Evolutionary conservation across 2,797 vertebrate species (phyloP).

Genomic region (Microhierax caerulescens): DNA sequence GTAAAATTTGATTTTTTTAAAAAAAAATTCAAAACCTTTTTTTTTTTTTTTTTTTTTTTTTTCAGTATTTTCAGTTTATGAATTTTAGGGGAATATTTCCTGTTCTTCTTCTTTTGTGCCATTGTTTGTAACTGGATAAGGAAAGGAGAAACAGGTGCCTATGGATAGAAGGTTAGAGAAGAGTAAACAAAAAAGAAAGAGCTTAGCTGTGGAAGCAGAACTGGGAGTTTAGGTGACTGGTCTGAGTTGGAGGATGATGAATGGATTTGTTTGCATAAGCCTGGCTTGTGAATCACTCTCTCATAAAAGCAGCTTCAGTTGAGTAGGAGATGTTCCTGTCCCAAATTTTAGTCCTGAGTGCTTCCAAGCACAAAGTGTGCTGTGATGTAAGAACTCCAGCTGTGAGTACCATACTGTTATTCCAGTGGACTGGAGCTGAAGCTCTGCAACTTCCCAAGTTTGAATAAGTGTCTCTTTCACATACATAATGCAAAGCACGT

Average conservation of each 20-base stretch:
- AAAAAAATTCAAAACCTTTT: not conserved
- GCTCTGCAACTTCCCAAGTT: not conserved
- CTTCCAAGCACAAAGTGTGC: not conserved
- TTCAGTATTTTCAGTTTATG: not conserved
- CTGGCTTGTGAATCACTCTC: conserved; percentile 37
- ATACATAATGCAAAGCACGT: too few species aligned
- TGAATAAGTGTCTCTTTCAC: not conserved
- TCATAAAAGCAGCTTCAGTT: conserved; percentile 13
- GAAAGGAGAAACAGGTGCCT: not conserved
- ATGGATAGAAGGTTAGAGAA: not conserved
- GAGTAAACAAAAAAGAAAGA: not conserved
- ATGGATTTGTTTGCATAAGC: conserved; percentile 23
- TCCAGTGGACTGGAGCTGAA: not conserved
- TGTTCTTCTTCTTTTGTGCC: not conserved
- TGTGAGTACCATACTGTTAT: not conserved
- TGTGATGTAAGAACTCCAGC: not conserved
- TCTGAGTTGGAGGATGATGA: conserved; percentile 35
- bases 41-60: too few species aligned
- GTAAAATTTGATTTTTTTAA: too few species aligned
- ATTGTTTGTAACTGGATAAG: not conserved
- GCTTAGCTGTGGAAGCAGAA: not conserved
- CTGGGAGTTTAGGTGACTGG: not conserved
- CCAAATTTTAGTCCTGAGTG: not conserved
- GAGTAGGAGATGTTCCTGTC: conserved; percentile 19
- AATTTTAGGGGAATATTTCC: not conserved